Percentiles rank a stretch among this genome's conserved stretches.
phyloP scores from a whole-genome alignment of 2,888 invertebrate genomes.

The Lochmaea capreae region DNA sequence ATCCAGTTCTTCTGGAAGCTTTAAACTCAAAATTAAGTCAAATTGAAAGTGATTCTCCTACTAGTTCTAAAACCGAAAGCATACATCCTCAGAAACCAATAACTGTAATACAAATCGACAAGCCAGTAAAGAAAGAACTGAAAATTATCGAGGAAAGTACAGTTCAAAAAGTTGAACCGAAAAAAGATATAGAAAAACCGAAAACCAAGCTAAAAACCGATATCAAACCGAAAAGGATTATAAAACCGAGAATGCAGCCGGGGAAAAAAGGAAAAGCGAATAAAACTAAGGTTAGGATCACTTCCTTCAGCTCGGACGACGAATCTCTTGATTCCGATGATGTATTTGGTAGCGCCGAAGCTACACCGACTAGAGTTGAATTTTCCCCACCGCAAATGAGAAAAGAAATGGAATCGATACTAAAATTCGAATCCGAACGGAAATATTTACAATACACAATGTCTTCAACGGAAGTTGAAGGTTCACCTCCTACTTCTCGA shows the following conservation, averaged over 20 bases:
- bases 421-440: constrained; percentile 79
- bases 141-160: constrained; percentile 44
- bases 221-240: constrained; percentile 72
- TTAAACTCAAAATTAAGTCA: constrained; percentile 79
- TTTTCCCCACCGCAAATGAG: constrained; percentile 82
- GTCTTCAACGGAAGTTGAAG: constrained; percentile 83
- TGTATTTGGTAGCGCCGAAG: constrained; percentile 81
- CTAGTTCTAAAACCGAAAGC: constrained; percentile 80
- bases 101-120: constrained; percentile 51
- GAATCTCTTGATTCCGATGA: constrained; percentile 83
- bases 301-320: constrained; percentile 81
- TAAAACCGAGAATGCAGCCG: constrained; percentile 74
- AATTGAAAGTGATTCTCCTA: constrained; percentile 82
- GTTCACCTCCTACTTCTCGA: constrained; percentile 79
- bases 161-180: constrained; percentile 56
- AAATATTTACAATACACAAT: constrained; percentile 71
- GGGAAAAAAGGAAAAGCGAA: constrained; percentile 71
- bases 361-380: constrained; percentile 77
- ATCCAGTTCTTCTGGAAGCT: constrained; percentile 75
- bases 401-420: constrained; percentile 80
- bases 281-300: constrained; percentile 78
- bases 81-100: constrained; percentile 63
- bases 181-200: constrained; percentile 56
- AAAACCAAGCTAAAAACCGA: constrained; percentile 71
- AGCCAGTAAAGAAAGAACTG: constrained; percentile 48